Evolutionary conservation across 2,113 vertebrate genomes (phyloP).

Genomic region (Amazona guildingii): DNA sequence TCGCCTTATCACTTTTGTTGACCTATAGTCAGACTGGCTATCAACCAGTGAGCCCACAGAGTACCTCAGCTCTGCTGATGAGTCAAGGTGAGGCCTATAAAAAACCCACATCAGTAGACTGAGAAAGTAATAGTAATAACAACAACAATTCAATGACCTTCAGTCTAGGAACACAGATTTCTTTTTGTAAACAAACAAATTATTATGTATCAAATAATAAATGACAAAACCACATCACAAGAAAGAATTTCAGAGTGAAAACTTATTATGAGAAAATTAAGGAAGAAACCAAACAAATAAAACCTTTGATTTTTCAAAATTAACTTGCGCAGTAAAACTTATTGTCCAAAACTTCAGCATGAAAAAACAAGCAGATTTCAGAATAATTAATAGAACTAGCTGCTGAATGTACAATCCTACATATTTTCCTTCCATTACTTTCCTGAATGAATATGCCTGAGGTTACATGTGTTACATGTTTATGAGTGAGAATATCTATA

Average conservation of each 20-base stretch:
- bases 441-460: neutral
- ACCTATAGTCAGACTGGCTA: conserved; percentile 92
- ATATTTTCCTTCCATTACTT: neutral
- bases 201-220: neutral
- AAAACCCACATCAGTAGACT: neutral
- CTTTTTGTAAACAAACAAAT: neutral
- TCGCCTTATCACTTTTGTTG: conserved; percentile 91
- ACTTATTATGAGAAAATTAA: neutral
- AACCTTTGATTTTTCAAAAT: neutral
- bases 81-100: conserved; percentile 90
- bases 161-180: neutral
- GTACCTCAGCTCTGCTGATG: conserved; percentile 89
- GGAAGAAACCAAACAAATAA: neutral
- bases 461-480: neutral
- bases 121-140: neutral
- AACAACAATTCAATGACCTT: neutral
- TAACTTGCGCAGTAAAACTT: neutral
- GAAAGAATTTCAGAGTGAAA: neutral
- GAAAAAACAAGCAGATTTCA: neutral
- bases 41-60: conserved; percentile 93
- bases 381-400: neutral
- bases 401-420: neutral
- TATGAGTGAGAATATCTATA: neutral
- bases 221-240: neutral
- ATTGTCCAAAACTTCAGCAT: neutral